A percentile compares a stretch with the other conserved stretches of the same genome.
Conservation (phyloP, 2,113 vertebrate genomes). For the Trachemys scripta region DNA sequence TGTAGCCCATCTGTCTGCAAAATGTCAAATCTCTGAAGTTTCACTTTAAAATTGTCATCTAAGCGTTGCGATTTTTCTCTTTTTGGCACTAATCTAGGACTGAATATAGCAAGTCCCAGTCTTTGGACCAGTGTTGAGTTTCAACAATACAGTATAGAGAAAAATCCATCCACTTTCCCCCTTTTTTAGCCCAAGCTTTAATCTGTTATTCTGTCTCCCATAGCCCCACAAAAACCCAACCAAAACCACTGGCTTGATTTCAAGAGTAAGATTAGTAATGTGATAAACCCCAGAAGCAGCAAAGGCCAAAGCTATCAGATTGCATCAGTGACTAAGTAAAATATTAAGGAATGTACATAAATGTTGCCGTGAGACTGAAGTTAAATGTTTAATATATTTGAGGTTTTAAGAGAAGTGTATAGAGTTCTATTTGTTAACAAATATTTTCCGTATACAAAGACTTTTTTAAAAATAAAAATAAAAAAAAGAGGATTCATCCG, state of each 20-base stretch:
- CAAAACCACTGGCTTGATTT: accelerated
- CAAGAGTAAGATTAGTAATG: neutral
- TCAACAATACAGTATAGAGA: neutral
- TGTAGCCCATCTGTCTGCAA: neutral
- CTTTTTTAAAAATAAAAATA: neutral
- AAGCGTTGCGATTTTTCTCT: neutral
- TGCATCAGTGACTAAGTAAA: accelerated
- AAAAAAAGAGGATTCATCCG: neutral
- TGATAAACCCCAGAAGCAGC: accelerated
- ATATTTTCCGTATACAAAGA: neutral
- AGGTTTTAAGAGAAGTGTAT: neutral
- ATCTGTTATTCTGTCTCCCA: neutral
- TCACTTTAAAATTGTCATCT: neutral
- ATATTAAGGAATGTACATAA: neutral
- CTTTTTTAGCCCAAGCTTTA: neutral
- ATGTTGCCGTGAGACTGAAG: neutral
- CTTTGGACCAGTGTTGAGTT: neutral
- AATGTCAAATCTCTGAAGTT: neutral
- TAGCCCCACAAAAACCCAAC: neutral
- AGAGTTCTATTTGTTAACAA: neutral
- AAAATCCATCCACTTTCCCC: neutral
- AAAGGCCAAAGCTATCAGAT: accelerated
- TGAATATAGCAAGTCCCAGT: accelerated
- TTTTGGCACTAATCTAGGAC: neutral
- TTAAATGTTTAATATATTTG: constrained; percentile 3